Base-by-base conservation (phyloP, 2,888 invertebrate genomes). In the Hyposoter didymator region DNA sequence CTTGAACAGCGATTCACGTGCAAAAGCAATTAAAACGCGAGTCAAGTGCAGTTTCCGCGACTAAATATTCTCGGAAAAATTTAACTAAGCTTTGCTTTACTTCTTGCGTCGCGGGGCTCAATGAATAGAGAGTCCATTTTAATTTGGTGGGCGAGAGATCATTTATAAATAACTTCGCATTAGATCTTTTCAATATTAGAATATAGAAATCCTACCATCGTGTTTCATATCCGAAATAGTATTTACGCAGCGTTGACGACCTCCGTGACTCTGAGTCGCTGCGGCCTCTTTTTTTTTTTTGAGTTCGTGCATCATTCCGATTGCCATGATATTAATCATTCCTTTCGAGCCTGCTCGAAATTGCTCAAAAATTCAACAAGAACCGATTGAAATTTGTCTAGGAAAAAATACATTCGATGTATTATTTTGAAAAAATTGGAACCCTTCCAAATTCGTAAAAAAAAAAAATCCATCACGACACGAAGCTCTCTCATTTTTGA, bases 191-290 rank as follows among this genome's bases (percentile, higher is more conserved):
- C 22, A 22, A 55, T 22, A 22, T 55, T 22, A 12, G 12, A 64
- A 64, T 35, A 2, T 0, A 55, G 22, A 22, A 5, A 55, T 17
- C 7, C n/a, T 32, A 32, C 35, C 1, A 32, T 64, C 64, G 35
- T n/a, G 35, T 64, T 32, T 5, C 17, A 64, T 17, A 64, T 64
- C 64, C 17, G 17, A 64, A 64, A 64, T 64, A 64, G 17, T 35
- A 17, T 64, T 32, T 64, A 7, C 32, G 17, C 7, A 64, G 7
- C 64, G 35, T 64, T 35, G 17, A n/a, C n/a, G 35, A 35, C 35
- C n/a, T 64, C 17, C 64, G 64, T 35, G 64, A 64, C 64, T 64
- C 14, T 17, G 64, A 64, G 64, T n/a, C 17, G 14, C n/a, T 64
- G n/a, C n/a, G 35, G 7, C 35, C 64, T 64, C 35, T 55, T 32